Evolutionary conservation across 2,888 invertebrate species (phyloP).

Genomic region (Callyntrura guangdongensis): DNA sequence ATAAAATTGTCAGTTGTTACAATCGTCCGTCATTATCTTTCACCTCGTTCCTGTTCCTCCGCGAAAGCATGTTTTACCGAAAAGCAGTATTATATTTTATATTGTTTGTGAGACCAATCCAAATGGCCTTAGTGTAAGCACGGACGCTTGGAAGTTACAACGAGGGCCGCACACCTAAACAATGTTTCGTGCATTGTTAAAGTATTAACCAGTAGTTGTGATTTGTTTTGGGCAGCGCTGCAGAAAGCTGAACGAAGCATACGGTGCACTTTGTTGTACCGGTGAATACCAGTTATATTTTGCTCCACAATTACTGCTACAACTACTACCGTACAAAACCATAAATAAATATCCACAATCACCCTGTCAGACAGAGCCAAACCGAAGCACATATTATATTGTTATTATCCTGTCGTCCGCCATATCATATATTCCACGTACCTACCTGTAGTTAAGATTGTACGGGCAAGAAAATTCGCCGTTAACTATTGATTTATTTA

Average conservation of each 20-base stretch:
- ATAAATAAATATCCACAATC: slow-evolving; percentile 31
- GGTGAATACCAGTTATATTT: no score
- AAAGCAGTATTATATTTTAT: no score
- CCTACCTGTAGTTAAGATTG: background rate
- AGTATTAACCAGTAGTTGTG: background rate
- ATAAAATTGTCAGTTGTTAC: no score
- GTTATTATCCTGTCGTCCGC: slow-evolving; percentile 19
- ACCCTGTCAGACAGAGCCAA: background rate
- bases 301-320: no score
- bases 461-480: background rate
- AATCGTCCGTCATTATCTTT: no score
- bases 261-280: no score
- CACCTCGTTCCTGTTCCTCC: no score
- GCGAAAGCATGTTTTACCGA: no score
- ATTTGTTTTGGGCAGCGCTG: background rate
- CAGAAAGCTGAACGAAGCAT: background rate
- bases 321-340: background rate
- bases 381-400: slow-evolving; percentile 27
- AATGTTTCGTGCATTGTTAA: background rate
- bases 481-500: slow-evolving; percentile 14
- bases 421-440: background rate
- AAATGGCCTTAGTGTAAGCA: no score
- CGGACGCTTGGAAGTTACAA: no score
- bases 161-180: no score
- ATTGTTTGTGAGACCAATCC: no score